Base-by-base conservation (phyloP, 2,113 vertebrate species). In the Barnardius zonarius region DNA sequence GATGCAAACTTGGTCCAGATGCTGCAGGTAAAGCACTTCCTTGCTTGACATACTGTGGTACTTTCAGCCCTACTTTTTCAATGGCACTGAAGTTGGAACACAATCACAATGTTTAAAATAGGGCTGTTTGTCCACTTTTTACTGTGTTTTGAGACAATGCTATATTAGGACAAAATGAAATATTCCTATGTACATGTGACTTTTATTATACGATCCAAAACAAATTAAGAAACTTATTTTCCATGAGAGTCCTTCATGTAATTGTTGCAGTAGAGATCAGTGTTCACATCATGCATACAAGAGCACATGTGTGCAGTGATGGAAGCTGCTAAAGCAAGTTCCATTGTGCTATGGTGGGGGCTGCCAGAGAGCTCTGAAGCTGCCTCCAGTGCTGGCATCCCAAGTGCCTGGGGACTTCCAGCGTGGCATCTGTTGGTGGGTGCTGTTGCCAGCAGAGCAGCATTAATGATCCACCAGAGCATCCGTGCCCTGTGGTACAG, bases 401-500 rank as follows among this genome's bases (percentile, higher is more conserved):
- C n/a, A 4, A 7, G 44, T 10, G n/a, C 64, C 39, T 3, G 17
- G 31, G 68, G n/a, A 17, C 30, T 11, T 15, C 43, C 30, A 39
- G n/a, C 1, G 0, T 4, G 1, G 30, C 0, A 0, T 13, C 67
- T 35, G 4, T 24, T 5, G 1, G 28, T 39, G 44, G 24, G 25
- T 17, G 35, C 52, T 43, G 13, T 31, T 43, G 63, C 62, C 17
- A 13, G 55, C 74, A 14, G 73, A 51, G 43, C 18, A 37, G 37
- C 3, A 33, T 10, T 43, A 5, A 4, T 30, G 37, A 41, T 41
- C 66, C 7, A 5, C 37, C 1, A 2, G 22, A 48, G 44, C 27
- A 20, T 24, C 52, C 1, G 0, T 48, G 20, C 24, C 78, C 70
- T 17, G 31, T 9, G 7, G 24, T 4, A 3, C 23, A 14, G 59